Base-by-base conservation (phyloP, 2,797 vertebrate species). In the Podarcis lilfordi region DNA sequence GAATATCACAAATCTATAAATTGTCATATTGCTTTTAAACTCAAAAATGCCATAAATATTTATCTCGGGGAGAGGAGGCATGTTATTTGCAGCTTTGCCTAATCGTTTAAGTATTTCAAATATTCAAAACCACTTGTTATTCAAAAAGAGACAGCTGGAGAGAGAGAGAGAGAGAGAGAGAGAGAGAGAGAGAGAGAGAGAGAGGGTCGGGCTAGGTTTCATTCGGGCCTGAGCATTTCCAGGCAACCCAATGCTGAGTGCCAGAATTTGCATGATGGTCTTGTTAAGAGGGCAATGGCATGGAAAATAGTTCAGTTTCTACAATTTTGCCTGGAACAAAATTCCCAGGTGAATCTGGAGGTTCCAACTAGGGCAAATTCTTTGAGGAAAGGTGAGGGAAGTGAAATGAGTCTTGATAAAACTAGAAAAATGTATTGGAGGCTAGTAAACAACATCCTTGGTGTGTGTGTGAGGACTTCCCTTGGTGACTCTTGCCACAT, bases 1-100 rank as follows among this genome's bases (percentile, higher is more conserved):
- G 82, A 94, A 92, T 91, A 80, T 91, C 69, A 75, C 84, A 91
- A 92, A 92, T 75, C 88, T 91, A 92, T 90, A 92, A 92, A 91
- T 92, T 92, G 61, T 81, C 89, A 61, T 80, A 50, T 77, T 88
- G 85, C 87, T 93, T 93, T 94, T 93, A 89, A 85, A 76, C 35
- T 77, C 89, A 74, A 88, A 93, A 91, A 91, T 64, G 68, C 84
- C 61, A 85, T 91, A 88, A 91, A 92, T 72, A 82, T 50, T 76
- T 93, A 66, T 89, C 87, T 90, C 80, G 37, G 69, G 68, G 84
- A 92, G 89, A 89, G 23, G 76, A 88, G 80, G 13, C 6, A 2
- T 82, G 82, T 85, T 94, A 89, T 94, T 93, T 93, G 72, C 90
- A 25, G 81, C 50, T 94, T 91, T 77, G 7, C 29, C 88, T 29